Base-by-base conservation (phyloP, 1,140 invertebrate genomes). In the Saxidomus purpurata region DNA sequence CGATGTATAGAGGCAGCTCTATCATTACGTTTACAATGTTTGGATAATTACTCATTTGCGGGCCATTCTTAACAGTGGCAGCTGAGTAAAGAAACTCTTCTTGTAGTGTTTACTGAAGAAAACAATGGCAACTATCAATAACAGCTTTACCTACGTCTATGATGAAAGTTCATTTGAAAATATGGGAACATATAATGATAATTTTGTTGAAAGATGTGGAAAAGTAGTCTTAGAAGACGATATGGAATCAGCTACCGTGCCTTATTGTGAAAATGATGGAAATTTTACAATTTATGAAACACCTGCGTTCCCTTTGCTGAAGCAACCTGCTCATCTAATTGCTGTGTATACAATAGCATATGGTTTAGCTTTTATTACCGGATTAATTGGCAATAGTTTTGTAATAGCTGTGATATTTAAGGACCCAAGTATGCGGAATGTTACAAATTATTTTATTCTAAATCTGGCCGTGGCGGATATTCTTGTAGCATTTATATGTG, bases 361-460 rank as follows among this genome's bases (percentile, higher is more conserved):
- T 47, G 86, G 86, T n/a, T 55, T 88, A 28, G 86, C 81, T 31
- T 81, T 88, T 88, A 55, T 81, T 9, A 49, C 36, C 15, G 86
- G 76, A 38, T 38, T 88, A 36, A 19, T 89, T 85, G 98, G 98
- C 0, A 99, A 99, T 95, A 95, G 98, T 43, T 98, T 99, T 91
- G 98, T 99, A 59, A 98, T 99, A 90, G 71, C 84, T 43, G 98
- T 99, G 90, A 98, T 99, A 6, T 95, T 98, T 49, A 97, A 98
- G 28, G 95, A 96, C 95, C 97, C 98, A 81, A 96, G 98, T 85
- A 99, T 99, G 98, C 95, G 98, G 74, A 98, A 98, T 0, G 98
- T 99, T 2, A 99, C 98, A 67, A 99, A 99, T 96, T 98, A 98
- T 93, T 99, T 99, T 96, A 99, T 99, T 82, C 97, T 99, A 2